These are phyloP conservation scores for Scylla paramamosain DNA, from an alignment of 1,140 invertebrate genomes.

Conservation along the genomic window DNA sequence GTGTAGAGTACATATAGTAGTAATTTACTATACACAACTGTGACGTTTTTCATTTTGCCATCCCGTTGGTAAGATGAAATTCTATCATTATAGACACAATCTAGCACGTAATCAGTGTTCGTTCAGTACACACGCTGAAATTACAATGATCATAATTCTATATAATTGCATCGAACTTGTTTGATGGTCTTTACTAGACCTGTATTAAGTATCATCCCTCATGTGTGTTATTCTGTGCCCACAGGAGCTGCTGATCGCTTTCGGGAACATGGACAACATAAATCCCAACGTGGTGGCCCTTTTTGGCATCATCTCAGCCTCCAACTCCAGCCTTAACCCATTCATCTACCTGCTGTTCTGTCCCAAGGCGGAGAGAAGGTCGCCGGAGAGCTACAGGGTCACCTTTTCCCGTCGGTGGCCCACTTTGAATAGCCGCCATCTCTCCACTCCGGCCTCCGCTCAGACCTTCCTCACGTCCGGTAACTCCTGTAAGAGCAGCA, in stretches of 20 bases:
- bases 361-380: constrained; percentile 61
- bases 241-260: constrained; percentile 64
- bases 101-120: no score
- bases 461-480: constrained; percentile 29
- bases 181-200: no score
- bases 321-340: constrained; percentile 66
- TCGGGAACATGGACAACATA: constrained; percentile 64
- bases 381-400: constrained; percentile 65
- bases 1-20: no score
- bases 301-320: constrained; percentile 69
- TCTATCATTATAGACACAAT: no score
- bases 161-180: no score
- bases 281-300: constrained; percentile 62
- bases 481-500: constrained; percentile 34
- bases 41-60: no score
- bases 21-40: no score
- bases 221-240: no score
- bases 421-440: constrained; percentile 37
- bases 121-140: no score
- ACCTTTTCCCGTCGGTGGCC: constrained; percentile 55
- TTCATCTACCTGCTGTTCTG: constrained; percentile 73
- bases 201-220: no score
- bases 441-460: constrained; percentile 36
- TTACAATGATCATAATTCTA: no score
- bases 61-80: no score